Evolutionary conservation across 2,113 vertebrate species (phyloP), one percentile per base, ranked within the genome.

Genomic region (Pongo abelii): DNA sequence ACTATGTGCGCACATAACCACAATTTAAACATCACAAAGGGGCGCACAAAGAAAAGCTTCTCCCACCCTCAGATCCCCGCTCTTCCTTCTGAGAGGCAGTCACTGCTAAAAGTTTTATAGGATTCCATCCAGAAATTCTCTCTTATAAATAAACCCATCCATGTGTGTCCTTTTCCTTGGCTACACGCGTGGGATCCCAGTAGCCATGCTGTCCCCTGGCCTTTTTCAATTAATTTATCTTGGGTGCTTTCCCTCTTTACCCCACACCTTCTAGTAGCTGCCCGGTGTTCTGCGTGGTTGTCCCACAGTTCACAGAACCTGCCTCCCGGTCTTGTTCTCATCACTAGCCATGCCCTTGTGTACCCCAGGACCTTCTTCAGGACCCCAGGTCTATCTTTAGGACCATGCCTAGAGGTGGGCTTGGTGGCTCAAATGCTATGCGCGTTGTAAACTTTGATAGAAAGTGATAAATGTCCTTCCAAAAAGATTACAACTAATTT

Each of bases 401-500:
- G 30, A 59, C 40, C 13, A 9, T 70, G 20, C 78, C 67, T 59
- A 30, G 46, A 78, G 38, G 46, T 46, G 59, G 88, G 35, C 52
- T 27, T 74, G 20, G 46, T 89, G 88, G 84, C 32, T 84, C 18
- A 38, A n/a, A 57, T 59, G 61, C 57, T 27, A 1, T 43, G 22
- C 75, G 75, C 22, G 11, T 25, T 91, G 52, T 59, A 50, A 91
- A 89, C 35, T 2, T 17, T n/a, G 75, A 61, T 32, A 64, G 67
- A 69, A 70, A 81, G 25, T 27, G 77, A 59, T 50, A 86, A 80
- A 72, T 83, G n/a, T 38, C 61, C 77, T 94, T 84, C 87, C 48
- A 57, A 92, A 93, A 94, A 79, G 55, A 89, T 92, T 46, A 79
- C n/a, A 84, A 46, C n/a, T 32, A 74, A 52, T 52, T 89, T 86